Evolutionary conservation across 2,797 vertebrate genomes (phyloP).

Genomic region (Semaprochilodus insignis): DNA sequence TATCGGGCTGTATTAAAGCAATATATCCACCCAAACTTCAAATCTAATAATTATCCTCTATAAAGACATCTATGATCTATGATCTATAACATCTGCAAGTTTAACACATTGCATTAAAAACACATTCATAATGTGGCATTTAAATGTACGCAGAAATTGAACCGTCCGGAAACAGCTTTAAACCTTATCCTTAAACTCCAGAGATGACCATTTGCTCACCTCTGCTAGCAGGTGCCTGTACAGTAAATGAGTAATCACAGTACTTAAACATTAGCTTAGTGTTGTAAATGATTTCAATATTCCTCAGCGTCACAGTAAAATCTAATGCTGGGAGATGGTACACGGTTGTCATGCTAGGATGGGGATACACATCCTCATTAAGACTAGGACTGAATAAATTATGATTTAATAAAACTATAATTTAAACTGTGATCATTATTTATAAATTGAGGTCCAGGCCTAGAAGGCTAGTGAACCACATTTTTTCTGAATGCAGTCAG

Average conservation of each 20-base stretch:
- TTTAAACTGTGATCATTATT: no score
- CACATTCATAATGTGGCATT: background rate
- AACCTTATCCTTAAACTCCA: background rate
- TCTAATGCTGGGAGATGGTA: background rate
- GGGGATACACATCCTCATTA: background rate
- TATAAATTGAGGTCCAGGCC: no score
- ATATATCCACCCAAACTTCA: conserved; percentile 3
- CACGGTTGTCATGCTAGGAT: background rate
- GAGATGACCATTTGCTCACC: background rate
- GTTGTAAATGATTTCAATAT: conserved; percentile 2
- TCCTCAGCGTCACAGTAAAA: background rate
- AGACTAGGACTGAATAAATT: background rate
- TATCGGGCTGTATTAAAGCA: conserved; percentile 4
- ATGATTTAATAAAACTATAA: no score
- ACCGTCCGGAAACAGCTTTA: background rate
- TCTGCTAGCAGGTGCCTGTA: background rate
- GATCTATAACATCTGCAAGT: background rate
- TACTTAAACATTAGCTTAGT: conserved; percentile 20
- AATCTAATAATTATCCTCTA: background rate
- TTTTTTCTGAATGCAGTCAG: no score
- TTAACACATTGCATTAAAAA: background rate
- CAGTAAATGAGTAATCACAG: conserved; percentile 13
- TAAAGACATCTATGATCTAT: background rate
- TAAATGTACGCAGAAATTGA: background rate
- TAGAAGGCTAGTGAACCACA: no score